Evolutionary conservation across 2,888 invertebrate genomes (phyloP), one percentile per base, ranked within the genome.

Genomic region (Cheilosia vernalis): DNA sequence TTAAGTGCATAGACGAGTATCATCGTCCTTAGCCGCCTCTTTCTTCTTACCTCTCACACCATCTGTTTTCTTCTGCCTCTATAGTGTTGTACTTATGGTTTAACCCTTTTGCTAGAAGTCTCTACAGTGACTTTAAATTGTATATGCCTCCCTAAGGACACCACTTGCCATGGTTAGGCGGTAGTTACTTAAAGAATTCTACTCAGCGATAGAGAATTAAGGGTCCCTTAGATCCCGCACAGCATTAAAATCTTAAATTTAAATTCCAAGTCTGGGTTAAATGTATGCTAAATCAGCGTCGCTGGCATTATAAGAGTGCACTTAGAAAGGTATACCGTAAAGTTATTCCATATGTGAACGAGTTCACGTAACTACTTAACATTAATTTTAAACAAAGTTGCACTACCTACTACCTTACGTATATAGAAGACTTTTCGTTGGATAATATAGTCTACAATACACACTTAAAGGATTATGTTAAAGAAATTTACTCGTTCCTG

Each of bases 301-400:
- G 56, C 24, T 55, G 73, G 67, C 33, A 63, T 74, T 67, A 27
- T 27, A 67, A 61, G 47, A 64, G 44, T 56, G 56, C 63, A 72
- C 42, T 69, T 33, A 69, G 15, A 15, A 61, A 37, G 37, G 63
- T 13, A 24, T 33, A 30, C 24, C 42, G n/a, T 60, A 73, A 81
- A 67, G 33, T 74, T 74, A 69, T 69, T 30, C 67, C 74, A 70
- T 69, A 74, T 70, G 81, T 58, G 67, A 44, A 76, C 17, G 64
- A 76, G 64, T 81, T 70, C 69, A 81, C 69, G 76, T 76, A 81
- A 81, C 81, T 81, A 70, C 74, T 81, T 76, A 70, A 58, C 63
- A 76, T 69, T 64, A 76, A 76, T 56, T 74, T 64, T 17, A 74
- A 76, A 63, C 63, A 76, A 74, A 81, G 55, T 47, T 40, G 37